phyloP scores from a whole-genome alignment of 1,140 invertebrate species.

The Gonatopus flavifemur region DNA sequence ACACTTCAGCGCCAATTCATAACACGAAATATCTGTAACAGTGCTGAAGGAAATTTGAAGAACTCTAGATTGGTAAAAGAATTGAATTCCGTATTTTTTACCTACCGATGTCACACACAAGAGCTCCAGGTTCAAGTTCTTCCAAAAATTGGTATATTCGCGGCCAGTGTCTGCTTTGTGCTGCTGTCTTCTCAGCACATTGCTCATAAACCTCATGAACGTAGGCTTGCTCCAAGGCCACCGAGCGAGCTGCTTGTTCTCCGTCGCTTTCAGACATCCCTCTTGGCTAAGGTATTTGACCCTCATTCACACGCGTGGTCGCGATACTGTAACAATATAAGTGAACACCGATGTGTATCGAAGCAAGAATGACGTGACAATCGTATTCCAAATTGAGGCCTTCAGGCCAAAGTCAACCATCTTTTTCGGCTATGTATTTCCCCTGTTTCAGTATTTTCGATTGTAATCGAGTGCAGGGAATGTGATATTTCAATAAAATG shows the following conservation, averaged over 20 bases:
- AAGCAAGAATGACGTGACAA: too few relatives aligned
- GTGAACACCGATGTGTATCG: too few relatives aligned
- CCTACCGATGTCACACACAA: conserved; percentile 92
- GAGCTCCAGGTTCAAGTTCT: conserved; percentile 83
- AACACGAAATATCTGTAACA: too few relatives aligned
- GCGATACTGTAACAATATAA: conserved; percentile 42
- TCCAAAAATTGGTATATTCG: conserved; percentile 83
- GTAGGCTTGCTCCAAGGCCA: conserved; percentile 90
- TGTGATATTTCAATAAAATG: too few relatives aligned
- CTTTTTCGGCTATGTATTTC: too few relatives aligned
- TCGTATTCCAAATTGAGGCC: too few relatives aligned
- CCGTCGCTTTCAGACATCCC: conserved; percentile 58
- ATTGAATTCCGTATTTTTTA: too few relatives aligned
- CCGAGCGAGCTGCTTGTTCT: conserved; percentile 70
- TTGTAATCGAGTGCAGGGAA: too few relatives aligned
- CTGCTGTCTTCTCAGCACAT: conserved; percentile 70
- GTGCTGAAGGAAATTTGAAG: not conserved
- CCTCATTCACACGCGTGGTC: conserved; percentile 45
- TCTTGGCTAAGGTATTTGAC: conserved; percentile 37
- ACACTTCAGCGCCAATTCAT: too few relatives aligned
- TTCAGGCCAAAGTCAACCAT: too few relatives aligned
- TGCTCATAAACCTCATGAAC: conserved; percentile 94
- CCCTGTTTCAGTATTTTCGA: too few relatives aligned
- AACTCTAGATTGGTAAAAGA: too few relatives aligned
- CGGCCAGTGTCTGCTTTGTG: conserved; percentile 74